Conservation (phyloP, 2,113 vertebrate genomes). For the Takifugu flavidus region DNA sequence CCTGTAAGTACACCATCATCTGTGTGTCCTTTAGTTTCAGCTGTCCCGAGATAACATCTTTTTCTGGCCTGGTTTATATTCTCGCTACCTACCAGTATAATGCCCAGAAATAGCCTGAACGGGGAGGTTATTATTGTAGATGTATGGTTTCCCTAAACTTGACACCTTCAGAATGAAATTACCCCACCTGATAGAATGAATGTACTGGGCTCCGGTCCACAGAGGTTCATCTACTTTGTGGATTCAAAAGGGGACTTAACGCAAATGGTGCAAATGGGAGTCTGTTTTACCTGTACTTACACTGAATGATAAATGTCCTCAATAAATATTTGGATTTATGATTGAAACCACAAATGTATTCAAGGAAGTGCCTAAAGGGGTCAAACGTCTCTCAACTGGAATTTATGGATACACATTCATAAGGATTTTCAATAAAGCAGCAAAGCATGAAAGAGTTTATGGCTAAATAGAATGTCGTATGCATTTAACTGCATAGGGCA, state of each 20-base stretch:
- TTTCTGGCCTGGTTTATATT: conserved; percentile 58
- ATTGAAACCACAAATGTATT: neutral
- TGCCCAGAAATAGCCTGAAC: conserved; percentile 39
- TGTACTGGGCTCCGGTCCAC: neutral
- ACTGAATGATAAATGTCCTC: too few species aligned
- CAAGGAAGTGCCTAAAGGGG: too few species aligned
- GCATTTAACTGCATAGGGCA: too few species aligned
- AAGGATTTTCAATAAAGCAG: too few species aligned
- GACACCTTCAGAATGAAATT: conserved; percentile 37
- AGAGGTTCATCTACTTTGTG: neutral
- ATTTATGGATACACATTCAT: too few species aligned
- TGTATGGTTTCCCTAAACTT: conserved; percentile 29
- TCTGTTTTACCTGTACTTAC: too few species aligned
- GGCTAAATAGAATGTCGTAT: too few species aligned
- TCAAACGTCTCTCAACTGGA: too few species aligned
- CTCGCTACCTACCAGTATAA: conserved; percentile 23
- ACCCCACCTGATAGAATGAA: conserved; percentile 18
- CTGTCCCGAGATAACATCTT: conserved; percentile 54
- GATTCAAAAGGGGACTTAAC: too few species aligned
- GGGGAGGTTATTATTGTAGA: conserved; percentile 40
- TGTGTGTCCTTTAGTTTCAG: conserved; percentile 53
- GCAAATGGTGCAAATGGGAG: neutral
- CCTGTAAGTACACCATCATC: conserved; percentile 66
- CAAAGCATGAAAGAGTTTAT: too few species aligned
- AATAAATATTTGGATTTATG: neutral